phyloP scores from a whole-genome alignment of 2,113 vertebrate species.

The Hypanus sabinus region DNA sequence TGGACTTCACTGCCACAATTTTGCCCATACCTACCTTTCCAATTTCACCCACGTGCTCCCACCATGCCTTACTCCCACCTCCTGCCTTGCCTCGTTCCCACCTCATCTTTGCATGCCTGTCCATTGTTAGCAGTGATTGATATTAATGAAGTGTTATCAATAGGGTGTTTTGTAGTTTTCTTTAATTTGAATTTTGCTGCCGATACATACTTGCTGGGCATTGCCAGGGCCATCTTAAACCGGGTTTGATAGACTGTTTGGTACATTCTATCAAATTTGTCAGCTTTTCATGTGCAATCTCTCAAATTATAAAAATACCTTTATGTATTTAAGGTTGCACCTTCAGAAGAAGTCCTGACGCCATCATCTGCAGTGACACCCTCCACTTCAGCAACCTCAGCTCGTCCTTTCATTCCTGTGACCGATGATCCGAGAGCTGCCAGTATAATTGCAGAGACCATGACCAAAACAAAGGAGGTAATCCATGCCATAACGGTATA shows the following conservation, averaged over 20 bases:
- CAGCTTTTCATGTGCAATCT: background rate
- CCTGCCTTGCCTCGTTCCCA: no score
- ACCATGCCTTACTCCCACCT: no score
- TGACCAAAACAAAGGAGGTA: conserved; percentile 95
- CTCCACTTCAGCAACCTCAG: conserved; percentile 76
- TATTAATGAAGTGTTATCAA: no score
- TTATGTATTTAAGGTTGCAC: conserved; percentile 57
- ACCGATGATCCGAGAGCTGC: conserved; percentile 95
- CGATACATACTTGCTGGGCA: no score
- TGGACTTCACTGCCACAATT: no score
- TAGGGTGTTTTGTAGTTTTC: no score
- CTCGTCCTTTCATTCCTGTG: conserved; percentile 93
- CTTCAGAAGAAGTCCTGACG: conserved; percentile 82
- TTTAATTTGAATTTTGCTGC: no score
- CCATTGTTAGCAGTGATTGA: no score
- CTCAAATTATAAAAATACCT: background rate
- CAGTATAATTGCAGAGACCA: conserved; percentile 97
- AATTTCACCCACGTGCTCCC: no score
- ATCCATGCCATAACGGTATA: conserved; percentile 35
- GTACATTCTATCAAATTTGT: background rate
- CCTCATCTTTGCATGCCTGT: no score
- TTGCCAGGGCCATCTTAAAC: no score
- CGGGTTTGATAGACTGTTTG: background rate
- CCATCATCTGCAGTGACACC: conserved; percentile 87
- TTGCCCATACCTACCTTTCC: no score